Conservation (phyloP, 2,888 invertebrate species). For the Mesorhabditis sp. region DNA sequence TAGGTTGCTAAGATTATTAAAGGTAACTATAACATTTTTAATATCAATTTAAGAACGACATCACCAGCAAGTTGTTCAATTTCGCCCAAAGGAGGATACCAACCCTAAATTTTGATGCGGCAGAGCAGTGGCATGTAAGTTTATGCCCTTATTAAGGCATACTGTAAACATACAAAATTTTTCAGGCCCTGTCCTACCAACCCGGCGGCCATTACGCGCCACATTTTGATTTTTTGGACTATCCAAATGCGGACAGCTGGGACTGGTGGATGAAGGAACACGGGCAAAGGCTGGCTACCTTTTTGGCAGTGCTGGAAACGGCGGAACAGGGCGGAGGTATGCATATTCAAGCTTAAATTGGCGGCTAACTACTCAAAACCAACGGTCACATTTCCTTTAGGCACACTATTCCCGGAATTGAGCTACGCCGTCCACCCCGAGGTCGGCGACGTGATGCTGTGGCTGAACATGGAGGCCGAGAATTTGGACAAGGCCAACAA, state of each 20-base stretch:
- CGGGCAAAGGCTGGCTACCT: slow-evolving; percentile 43
- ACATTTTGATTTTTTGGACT: slow-evolving; percentile 32
- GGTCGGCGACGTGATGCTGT: slow-evolving; percentile 45
- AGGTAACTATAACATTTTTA: no score
- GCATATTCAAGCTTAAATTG: slow-evolving; percentile 6
- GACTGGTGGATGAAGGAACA: slow-evolving; percentile 27
- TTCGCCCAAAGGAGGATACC: slow-evolving; percentile 10
- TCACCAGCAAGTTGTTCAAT: slow-evolving; percentile 11
- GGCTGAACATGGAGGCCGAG: slow-evolving; percentile 43
- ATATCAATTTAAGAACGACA: slow-evolving; percentile 8
- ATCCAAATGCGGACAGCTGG: slow-evolving; percentile 3
- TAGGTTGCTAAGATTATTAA: no score
- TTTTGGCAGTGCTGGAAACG: slow-evolving; percentile 29
- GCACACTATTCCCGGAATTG: slow-evolving; percentile 41
- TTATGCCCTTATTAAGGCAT: no score
- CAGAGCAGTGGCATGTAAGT: slow-evolving; percentile 20
- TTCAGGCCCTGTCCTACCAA: slow-evolving; percentile 34
- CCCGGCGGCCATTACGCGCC: slow-evolving; percentile 43
- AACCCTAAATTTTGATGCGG: slow-evolving; percentile 14
- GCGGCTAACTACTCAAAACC: not conserved
- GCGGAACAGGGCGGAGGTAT: slow-evolving; percentile 20
- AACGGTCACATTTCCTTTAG: slow-evolving; percentile 14
- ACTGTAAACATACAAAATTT: not conserved
- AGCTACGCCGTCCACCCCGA: slow-evolving; percentile 26
- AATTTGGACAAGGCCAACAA: slow-evolving; percentile 15